A percentile compares a stretch with the other conserved stretches of the same genome.
Evolutionary conservation across 2,797 vertebrate genomes (phyloP).

Genomic region (Sciaenops ocellatus): DNA sequence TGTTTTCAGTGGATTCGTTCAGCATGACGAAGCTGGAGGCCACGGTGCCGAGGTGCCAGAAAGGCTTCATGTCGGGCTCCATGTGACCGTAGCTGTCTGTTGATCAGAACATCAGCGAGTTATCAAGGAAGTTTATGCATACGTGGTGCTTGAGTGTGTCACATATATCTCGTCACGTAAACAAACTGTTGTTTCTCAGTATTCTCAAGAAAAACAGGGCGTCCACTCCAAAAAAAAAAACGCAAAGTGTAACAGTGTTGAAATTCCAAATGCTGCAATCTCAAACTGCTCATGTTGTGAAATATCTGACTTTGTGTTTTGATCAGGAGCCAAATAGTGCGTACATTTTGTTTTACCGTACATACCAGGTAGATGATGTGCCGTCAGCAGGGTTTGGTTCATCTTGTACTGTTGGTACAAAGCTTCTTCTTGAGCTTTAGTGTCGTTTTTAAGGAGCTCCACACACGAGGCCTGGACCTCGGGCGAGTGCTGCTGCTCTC

Average conservation of each 20-base stretch:
- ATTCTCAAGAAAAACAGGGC: neutral
- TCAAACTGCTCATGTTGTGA: neutral
- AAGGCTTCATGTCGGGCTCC: slow-evolving; percentile 87
- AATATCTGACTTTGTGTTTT: slow-evolving; percentile 5
- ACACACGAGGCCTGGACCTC: slow-evolving; percentile 86
- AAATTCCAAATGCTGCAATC: slow-evolving; percentile 17
- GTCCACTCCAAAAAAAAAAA: slow-evolving; percentile 9
- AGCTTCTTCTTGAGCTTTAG: slow-evolving; percentile 82
- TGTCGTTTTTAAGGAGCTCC: slow-evolving; percentile 81
- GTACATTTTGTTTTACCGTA: neutral
- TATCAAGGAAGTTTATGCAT: neutral
- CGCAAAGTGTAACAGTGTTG: neutral
- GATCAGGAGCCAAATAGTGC: neutral
- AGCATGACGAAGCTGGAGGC: slow-evolving; percentile 91
- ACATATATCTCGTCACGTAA: neutral
- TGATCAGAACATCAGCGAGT: neutral
- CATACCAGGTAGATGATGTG: slow-evolving; percentile 91
- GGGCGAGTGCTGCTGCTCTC: slow-evolving; percentile 72
- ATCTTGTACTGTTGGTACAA: slow-evolving; percentile 87
- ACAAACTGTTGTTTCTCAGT: neutral
- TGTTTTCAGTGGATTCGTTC: slow-evolving; percentile 91
- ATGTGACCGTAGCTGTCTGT: slow-evolving; percentile 90
- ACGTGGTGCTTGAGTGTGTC: neutral
- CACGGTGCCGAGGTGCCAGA: slow-evolving; percentile 85
- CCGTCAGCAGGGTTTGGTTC: slow-evolving; percentile 77